Conservation (phyloP, 2,797 vertebrate genomes). For the Oreochromis grahami region DNA sequence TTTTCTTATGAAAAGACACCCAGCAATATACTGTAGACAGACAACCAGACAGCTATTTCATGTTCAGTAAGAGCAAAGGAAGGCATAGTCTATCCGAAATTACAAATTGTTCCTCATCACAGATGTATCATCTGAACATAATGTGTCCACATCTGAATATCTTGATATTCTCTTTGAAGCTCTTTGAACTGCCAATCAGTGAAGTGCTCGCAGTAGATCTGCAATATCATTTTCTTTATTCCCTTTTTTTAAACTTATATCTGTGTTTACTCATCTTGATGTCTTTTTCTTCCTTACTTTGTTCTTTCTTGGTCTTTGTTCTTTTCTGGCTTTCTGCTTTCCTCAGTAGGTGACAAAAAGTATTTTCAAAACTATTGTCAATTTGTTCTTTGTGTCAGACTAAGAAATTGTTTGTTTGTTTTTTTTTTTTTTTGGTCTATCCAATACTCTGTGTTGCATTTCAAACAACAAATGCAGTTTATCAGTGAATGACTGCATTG, state of each 20-base stretch:
- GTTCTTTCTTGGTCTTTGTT: not conserved
- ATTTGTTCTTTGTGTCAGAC: not conserved
- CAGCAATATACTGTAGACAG: not conserved
- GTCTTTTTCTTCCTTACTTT: not conserved
- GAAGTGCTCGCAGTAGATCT: constrained; percentile 5
- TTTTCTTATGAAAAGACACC: not conserved
- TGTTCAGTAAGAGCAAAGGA: constrained; percentile 9
- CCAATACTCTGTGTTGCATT: not conserved
- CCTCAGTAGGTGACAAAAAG: not conserved
- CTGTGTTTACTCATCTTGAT: constrained; percentile 11
- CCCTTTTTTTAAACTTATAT: not conserved
- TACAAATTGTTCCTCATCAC: constrained; percentile 24
- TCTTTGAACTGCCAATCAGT: constrained; percentile 45
- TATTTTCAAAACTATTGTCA: not conserved
- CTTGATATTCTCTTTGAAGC: constrained; percentile 25
- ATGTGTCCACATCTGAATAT: constrained; percentile 29
- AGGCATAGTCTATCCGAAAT: constrained; percentile 6
- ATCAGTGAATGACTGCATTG: not conserved
- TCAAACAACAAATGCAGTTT: not conserved
- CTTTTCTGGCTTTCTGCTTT: not conserved
- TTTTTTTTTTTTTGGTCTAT: not conserved
- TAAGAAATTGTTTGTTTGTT: not conserved
- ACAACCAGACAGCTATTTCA: not conserved
- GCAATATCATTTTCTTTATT: constrained; percentile 4
- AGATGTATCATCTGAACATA: constrained; percentile 14